Conservation (phyloP, 2,113 vertebrate species). For the Platichthys flesus region DNA sequence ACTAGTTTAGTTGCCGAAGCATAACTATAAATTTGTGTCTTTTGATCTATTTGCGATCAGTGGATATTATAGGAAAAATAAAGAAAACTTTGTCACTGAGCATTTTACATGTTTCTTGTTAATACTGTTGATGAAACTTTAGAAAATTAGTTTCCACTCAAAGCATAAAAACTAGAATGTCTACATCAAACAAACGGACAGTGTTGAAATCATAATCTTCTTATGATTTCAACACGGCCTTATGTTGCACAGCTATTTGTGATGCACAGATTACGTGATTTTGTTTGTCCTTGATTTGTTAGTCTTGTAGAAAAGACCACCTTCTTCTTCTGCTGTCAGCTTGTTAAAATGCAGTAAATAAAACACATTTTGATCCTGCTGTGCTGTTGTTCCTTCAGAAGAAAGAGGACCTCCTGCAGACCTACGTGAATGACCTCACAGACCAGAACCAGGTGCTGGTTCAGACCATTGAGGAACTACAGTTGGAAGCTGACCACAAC, state of each 20-base stretch:
- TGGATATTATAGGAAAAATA: no score
- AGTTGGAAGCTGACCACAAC: slow-evolving; percentile 48
- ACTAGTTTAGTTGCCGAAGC: no score
- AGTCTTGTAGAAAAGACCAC: background rate
- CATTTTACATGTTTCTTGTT: background rate
- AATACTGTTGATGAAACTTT: background rate
- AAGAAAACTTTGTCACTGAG: no score
- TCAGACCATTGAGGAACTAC: slow-evolving; percentile 69
- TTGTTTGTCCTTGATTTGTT: slow-evolving; percentile 9
- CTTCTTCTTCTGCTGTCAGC: background rate
- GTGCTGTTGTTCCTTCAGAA: slow-evolving; percentile 65
- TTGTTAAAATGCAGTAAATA: slow-evolving; percentile 29
- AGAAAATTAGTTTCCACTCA: background rate
- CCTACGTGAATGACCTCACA: slow-evolving; percentile 65
- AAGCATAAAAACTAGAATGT: slow-evolving; percentile 1
- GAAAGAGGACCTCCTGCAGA: slow-evolving; percentile 67
- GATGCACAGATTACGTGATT: background rate
- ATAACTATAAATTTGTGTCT: no score
- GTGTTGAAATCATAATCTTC: no score
- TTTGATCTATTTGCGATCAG: no score
- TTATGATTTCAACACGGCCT: no score
- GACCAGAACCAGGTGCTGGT: slow-evolving; percentile 76
- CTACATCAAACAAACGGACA: no score
- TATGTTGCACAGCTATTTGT: background rate
- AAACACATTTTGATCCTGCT: slow-evolving; percentile 27